Evolutionary conservation across 1,140 invertebrate species (phyloP), one percentile per base, ranked within the genome.

Genomic region (Aphelenchoides besseyi): DNA sequence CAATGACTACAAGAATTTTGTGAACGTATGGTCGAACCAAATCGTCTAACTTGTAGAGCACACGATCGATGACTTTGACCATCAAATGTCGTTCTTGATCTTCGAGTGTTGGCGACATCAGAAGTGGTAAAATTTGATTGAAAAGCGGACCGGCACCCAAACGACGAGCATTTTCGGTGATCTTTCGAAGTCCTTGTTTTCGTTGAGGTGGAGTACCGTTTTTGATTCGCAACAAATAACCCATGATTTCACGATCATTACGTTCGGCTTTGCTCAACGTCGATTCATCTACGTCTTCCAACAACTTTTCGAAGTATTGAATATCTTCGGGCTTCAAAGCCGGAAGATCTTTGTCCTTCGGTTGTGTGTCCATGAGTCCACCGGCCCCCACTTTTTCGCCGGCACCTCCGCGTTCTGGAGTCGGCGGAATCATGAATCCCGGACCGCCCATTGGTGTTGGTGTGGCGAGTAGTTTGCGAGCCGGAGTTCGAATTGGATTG

Each of bases 301-400:
- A 86, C 32, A 99, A 87, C 87, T 98, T 98, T 85, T 99, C 96
- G 86, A 99, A 99, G 87, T 99, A 98, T 86, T 99, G 97, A 29
- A 97, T 94, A 88, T 99, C 97, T 87, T 99, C 97, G 0, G 96
- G 96, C 85, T 99, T 99, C 89, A 99, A 91, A 84, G 98, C 95
- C 18, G 97, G 96, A 64, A 99, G 87, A 87, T 98, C 97, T 36
- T 89, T 90, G 55, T 89, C 89, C 86, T 97, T 96, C 0, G 96
- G 96, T 85, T 99, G 96, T 84, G 94, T 93, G 82, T 98, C 95
- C 57, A 96, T 89, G 82, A 94, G 91, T 35, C 91, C 90, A 23
- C 82, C 80, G 18, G 82, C 74, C 2, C 82, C 79, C 30, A 57
- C 52, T 23, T 84, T 77, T 29, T 76, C 77, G 35, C 82, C 82